These are phyloP conservation scores for Protaetia brevitarsis DNA, from an alignment of 1,140 invertebrate species.

Conservation along the genomic window DNA sequence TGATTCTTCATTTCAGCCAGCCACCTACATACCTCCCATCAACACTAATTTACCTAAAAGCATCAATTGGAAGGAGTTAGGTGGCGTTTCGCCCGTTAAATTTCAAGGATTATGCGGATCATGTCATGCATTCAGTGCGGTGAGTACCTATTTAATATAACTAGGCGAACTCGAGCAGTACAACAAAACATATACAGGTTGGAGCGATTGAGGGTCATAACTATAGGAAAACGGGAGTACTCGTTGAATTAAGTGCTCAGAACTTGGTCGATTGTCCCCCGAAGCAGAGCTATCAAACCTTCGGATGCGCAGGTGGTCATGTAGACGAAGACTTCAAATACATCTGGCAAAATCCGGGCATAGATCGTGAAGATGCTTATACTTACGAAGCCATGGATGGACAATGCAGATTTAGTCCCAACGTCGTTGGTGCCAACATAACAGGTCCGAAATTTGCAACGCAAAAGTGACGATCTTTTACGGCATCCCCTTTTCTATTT, in stretches of 20 bases:
- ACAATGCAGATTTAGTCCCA: neutral
- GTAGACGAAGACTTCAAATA: constrained; percentile 66
- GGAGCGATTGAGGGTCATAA: constrained; percentile 78
- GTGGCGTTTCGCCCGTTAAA: no score
- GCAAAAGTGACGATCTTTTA: neutral
- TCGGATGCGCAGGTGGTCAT: constrained; percentile 63
- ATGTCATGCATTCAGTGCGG: constrained; percentile 1
- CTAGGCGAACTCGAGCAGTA: no score
- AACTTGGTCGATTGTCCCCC: constrained; percentile 60
- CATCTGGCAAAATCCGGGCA: constrained; percentile 58
- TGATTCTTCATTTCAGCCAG: no score
- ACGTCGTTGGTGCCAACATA: neutral
- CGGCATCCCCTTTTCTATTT: neutral
- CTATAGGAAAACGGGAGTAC: constrained; percentile 63
- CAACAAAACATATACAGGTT: neutral
- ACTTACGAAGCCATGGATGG: constrained; percentile 48
- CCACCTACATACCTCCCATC: no score
- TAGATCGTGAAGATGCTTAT: constrained; percentile 58
- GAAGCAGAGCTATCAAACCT: constrained; percentile 50
- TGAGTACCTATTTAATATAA: no score
- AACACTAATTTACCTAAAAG: no score
- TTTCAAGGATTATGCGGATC: no score
- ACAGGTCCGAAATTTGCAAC: neutral
- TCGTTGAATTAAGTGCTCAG: constrained; percentile 66
- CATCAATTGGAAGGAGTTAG: no score